Conservation (phyloP, 1,140 invertebrate species). For the Campoletis sonorensis region DNA sequence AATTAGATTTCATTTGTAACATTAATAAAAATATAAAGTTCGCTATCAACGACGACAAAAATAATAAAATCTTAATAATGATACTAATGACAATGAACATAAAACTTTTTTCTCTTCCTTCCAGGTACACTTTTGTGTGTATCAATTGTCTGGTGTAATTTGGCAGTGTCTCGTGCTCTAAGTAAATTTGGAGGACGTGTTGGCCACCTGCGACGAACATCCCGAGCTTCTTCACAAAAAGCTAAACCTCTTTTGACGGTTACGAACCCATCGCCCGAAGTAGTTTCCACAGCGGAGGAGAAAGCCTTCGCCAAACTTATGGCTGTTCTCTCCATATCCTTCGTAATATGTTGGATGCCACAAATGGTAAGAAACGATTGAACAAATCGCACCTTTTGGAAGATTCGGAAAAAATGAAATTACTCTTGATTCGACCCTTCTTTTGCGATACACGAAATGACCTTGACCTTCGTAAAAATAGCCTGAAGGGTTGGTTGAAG, state of each 20-base stretch:
- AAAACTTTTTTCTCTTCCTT: constrained; percentile 48
- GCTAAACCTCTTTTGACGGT: constrained; percentile 67
- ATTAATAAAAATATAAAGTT: background rate
- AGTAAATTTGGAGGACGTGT: constrained; percentile 79
- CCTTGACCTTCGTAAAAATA: no score
- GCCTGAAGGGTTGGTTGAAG: no score
- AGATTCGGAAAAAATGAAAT: background rate
- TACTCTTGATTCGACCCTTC: background rate
- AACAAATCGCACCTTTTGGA: background rate
- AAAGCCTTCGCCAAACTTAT: constrained; percentile 89
- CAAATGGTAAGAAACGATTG: constrained; percentile 83
- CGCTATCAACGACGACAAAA: background rate
- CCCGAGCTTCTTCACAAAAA: constrained; percentile 65
- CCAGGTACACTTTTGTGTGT: constrained; percentile 84
- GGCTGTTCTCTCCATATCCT: constrained; percentile 88
- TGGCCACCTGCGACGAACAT: constrained; percentile 70
- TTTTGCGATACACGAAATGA: no score
- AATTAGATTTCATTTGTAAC: background rate
- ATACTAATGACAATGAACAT: background rate
- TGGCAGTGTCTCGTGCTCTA: constrained; percentile 87
- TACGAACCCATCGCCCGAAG: constrained; percentile 64
- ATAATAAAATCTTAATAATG: constrained; percentile 4
- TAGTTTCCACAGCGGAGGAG: constrained; percentile 85
- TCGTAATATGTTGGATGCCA: constrained; percentile 91
- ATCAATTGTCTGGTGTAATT: constrained; percentile 88